Conservation (phyloP, 2,888 invertebrate species). For the Drosophila kokeensis region DNA sequence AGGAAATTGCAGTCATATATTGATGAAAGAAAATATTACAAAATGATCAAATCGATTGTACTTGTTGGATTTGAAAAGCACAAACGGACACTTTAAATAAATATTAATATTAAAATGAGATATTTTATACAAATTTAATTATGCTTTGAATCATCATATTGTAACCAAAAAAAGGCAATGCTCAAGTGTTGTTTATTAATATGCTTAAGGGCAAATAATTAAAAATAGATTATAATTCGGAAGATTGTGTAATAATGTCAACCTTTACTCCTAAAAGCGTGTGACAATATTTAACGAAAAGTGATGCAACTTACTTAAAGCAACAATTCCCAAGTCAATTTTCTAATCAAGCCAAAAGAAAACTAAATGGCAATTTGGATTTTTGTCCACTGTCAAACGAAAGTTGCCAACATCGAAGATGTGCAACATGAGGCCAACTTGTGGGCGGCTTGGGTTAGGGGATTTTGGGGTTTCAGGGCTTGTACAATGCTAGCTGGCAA, state of each 20-base stretch:
- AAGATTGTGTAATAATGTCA: background rate
- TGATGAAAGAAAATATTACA: background rate
- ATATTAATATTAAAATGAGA: background rate
- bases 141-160: background rate
- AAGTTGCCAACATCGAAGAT: conserved; percentile 42
- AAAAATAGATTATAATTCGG: background rate
- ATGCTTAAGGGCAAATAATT: background rate
- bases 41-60: background rate
- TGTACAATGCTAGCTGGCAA: conserved; percentile 44
- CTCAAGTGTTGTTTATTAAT: background rate
- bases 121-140: background rate
- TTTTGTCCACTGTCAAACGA: conserved; percentile 53
- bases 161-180: background rate
- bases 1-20: background rate
- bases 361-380: conserved; percentile 54
- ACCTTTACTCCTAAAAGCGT: background rate
- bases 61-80: background rate
- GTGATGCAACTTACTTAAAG: conserved; percentile 18
- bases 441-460: conserved; percentile 11
- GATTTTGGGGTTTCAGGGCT: conserved; percentile 23
- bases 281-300: conserved; percentile 1
- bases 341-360: conserved; percentile 56
- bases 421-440: conserved; percentile 35
- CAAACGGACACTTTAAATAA: background rate
- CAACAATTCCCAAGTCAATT: conserved; percentile 46